A percentile compares a stretch with the other conserved stretches of the same genome.
These are phyloP conservation scores for Drosophila setosimentum DNA, from an alignment of 2,888 invertebrate genomes.

Conservation along the genomic window DNA sequence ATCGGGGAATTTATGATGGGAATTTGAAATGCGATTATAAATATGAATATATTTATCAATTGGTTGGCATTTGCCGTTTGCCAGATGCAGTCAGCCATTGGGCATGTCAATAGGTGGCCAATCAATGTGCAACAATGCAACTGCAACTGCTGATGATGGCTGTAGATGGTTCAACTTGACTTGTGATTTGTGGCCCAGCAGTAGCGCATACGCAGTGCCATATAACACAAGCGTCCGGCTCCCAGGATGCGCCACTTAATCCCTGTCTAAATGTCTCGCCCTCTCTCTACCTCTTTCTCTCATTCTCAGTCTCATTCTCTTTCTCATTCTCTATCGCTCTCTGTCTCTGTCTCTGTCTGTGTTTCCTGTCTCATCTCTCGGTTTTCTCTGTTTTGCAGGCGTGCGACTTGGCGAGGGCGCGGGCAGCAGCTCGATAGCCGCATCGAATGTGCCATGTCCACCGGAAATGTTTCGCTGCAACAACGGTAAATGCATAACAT, in stretches of 20 bases:
- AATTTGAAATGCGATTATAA: neutral
- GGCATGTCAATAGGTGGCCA: conserved; percentile 8
- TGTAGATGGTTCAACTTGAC: neutral
- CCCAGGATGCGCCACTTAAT: conserved; percentile 1
- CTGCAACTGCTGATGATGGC: neutral
- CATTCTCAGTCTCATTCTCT: neutral
- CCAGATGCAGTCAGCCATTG: neutral
- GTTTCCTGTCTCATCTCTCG: neutral
- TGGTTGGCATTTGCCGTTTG: conserved; percentile 4
- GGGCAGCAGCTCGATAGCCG: conserved; percentile 66
- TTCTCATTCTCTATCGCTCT: neutral
- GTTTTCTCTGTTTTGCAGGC: conserved; percentile 47
- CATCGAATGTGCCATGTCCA: conserved; percentile 87
- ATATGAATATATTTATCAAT: conserved; percentile 8
- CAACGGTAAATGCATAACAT: conserved; percentile 95
- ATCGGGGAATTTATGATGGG: neutral
- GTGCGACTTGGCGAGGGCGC: conserved; percentile 70
- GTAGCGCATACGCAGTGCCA: neutral
- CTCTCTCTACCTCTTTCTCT: neutral
- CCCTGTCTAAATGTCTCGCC: neutral
- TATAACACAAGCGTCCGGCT: neutral
- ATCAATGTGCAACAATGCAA: conserved; percentile 2
- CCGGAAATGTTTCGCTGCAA: conserved; percentile 93
- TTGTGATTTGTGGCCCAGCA: conserved; percentile 3
- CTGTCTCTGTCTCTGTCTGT: neutral